Conservation (phyloP, 1,140 invertebrate genomes). For the Saccostrea echinata region DNA sequence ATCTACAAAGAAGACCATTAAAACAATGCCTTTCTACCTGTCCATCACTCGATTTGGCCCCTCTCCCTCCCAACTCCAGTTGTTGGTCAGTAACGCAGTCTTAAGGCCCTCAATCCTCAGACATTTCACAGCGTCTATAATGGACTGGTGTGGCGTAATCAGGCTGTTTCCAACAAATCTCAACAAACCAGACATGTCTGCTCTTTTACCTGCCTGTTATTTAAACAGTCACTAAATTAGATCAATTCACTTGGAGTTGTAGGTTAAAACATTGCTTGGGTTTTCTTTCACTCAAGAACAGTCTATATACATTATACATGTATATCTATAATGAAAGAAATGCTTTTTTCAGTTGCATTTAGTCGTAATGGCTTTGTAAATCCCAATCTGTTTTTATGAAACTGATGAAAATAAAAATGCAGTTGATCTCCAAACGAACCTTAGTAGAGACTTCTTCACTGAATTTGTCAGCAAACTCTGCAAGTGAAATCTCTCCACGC, state of each 20-base stretch:
- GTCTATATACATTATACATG: no score
- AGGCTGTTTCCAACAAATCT: conserved; percentile 45
- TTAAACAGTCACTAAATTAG: no score
- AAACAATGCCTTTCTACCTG: not conserved
- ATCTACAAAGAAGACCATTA: no score
- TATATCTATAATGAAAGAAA: no score
- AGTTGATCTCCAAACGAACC: conserved; percentile 55
- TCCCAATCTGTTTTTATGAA: not conserved
- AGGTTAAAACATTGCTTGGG: no score
- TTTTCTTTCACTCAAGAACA: no score
- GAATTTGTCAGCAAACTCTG: conserved; percentile 75
- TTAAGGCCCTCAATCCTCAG: conserved; percentile 77
- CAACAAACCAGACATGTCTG: conserved; percentile 69
- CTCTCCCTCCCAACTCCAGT: conserved; percentile 69
- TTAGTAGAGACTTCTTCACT: conserved; percentile 71
- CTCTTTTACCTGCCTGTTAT: conserved; percentile 65
- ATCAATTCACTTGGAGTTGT: no score
- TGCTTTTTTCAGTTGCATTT: no score
- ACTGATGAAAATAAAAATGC: not conserved
- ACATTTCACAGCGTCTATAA: conserved; percentile 76
- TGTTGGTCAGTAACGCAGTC: conserved; percentile 81
- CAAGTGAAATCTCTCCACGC: conserved; percentile 70
- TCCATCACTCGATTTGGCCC: not conserved
- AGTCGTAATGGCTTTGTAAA: no score
- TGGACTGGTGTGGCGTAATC: conserved; percentile 70